phyloP scores from a whole-genome alignment of 1,140 invertebrate species.

The Tetraneura akinire region DNA sequence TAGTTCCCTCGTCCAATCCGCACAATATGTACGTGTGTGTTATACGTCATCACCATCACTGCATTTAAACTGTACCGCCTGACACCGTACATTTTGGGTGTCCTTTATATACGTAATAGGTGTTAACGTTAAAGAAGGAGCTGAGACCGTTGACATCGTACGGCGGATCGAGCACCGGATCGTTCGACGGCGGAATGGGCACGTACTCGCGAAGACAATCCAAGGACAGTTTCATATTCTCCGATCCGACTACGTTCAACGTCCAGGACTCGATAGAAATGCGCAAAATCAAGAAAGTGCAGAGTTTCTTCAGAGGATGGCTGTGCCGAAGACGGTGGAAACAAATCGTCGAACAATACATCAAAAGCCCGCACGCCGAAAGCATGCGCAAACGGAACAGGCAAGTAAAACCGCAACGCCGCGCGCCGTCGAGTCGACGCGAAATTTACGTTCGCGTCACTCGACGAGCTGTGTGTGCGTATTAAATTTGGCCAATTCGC shows the following conservation, averaged over 20 bases:
- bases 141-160: conserved; percentile 63
- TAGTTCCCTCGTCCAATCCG: too few species aligned
- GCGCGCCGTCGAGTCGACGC: too few species aligned
- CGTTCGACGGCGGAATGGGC: conserved; percentile 50
- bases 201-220: conserved; percentile 52
- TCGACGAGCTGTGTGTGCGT: too few species aligned
- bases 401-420: too few species aligned
- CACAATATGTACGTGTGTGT: too few species aligned
- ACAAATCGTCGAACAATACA: conserved; percentile 93
- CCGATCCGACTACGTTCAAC: conserved; percentile 27
- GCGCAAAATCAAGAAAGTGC: conserved; percentile 91
- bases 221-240: conserved; percentile 46
- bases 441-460: too few species aligned
- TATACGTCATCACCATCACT: neutral
- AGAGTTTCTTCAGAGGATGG: conserved; percentile 94
- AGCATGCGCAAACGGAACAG: conserved; percentile 92
- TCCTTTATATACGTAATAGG: conserved; percentile 63
- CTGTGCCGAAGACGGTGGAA: conserved; percentile 91
- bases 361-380: conserved; percentile 91
- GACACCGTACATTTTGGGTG: conserved; percentile 11
- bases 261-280: conserved; percentile 70
- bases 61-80: neutral
- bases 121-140: conserved; percentile 81
- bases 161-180: conserved; percentile 52
- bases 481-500: too few species aligned